These are phyloP conservation scores for Rafetus swinhoei DNA, from an alignment of 2,113 vertebrate species.

Conservation along the genomic window DNA sequence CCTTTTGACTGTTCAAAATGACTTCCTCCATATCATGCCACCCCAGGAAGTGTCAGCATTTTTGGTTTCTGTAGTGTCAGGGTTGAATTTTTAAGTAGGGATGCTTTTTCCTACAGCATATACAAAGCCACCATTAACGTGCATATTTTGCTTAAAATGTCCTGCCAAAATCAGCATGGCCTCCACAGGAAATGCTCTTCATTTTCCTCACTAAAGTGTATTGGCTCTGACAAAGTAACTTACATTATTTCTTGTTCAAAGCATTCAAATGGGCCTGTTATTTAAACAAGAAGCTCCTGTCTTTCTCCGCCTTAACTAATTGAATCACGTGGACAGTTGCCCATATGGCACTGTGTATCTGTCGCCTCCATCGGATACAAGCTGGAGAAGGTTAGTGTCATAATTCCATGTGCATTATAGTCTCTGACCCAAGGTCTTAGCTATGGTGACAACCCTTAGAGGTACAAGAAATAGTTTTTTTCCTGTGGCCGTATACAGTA, in stretches of 20 bases:
- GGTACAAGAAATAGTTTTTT: background rate
- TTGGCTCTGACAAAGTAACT: background rate
- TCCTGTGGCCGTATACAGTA: background rate
- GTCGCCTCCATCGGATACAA: conserved; percentile 95
- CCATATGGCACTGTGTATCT: conserved; percentile 97
- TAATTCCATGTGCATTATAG: rapidly evolving
- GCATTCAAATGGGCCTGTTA: background rate
- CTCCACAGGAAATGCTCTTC: rapidly evolving
- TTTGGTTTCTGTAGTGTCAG: background rate
- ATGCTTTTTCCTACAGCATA: background rate
- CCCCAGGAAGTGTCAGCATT: too few species aligned
- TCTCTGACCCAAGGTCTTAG: rapidly evolving
- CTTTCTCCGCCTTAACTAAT: conserved; percentile 82
- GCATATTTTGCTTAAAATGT: background rate
- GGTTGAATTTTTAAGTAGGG: background rate
- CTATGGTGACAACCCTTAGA: rapidly evolving
- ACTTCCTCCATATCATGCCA: background rate
- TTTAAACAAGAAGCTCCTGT: background rate
- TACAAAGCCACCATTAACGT: background rate
- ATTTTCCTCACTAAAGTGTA: rapidly evolving
- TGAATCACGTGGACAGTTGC: conserved; percentile 93
- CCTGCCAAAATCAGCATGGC: background rate
- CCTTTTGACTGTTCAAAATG: background rate
- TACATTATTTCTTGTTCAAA: background rate
- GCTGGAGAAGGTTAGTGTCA: conserved; percentile 94